These are phyloP conservation scores for Phymatocera aterrima DNA, from an alignment of 2,888 invertebrate species.

Conservation along the genomic window DNA sequence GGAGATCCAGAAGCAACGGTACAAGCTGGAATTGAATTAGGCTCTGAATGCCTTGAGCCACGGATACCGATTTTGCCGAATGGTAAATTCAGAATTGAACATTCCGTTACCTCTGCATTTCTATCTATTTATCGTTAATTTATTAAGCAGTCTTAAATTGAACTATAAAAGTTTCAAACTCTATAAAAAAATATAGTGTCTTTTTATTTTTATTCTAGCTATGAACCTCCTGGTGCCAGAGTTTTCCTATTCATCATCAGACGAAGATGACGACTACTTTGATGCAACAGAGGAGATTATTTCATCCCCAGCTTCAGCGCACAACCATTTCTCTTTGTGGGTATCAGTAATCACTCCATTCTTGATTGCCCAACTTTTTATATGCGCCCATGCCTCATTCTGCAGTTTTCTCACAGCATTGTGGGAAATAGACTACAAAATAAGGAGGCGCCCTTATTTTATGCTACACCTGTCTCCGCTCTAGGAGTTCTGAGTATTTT, in stretches of 20 bases:
- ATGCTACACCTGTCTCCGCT: too few species aligned
- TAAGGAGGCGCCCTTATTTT: too few species aligned
- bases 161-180: neutral
- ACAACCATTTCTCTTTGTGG: constrained; percentile 63
- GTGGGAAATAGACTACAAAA: too few species aligned
- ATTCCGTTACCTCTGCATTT: neutral
- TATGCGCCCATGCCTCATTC: neutral
- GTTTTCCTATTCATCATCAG: constrained; percentile 98
- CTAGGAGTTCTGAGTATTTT: too few species aligned
- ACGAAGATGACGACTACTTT: constrained; percentile 95
- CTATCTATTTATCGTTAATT: neutral
- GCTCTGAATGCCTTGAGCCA: constrained; percentile 80
- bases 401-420: too few species aligned
- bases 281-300: constrained; percentile 88
- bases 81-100: constrained; percentile 56
- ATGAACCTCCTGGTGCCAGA: constrained; percentile 88
- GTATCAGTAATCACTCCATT: constrained; percentile 51
- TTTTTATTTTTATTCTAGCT: constrained; percentile 63
- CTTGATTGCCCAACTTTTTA: neutral
- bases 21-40: constrained; percentile 80
- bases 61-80: constrained; percentile 65
- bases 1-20: constrained; percentile 71
- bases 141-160: neutral
- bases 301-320: constrained; percentile 62
- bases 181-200: neutral